Conservation (phyloP, 2,797 vertebrate genomes). For the Myotis myotis region DNA sequence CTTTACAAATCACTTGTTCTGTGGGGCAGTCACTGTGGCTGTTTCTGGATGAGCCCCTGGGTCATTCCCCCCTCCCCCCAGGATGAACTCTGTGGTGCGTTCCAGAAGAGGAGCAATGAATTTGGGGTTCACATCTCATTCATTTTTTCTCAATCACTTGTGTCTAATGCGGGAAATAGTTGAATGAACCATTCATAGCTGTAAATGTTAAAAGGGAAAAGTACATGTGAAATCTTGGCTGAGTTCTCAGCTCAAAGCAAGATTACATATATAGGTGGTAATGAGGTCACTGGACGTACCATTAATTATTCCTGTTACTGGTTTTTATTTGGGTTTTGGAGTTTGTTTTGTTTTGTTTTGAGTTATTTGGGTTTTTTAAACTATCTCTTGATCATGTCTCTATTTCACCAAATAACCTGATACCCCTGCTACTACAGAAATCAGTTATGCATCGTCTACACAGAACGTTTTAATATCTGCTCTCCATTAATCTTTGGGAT, state of each 20-base stretch:
- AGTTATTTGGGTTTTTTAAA: background rate
- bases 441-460: background rate
- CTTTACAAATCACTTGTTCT: background rate
- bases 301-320: background rate
- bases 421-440: background rate
- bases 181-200: background rate
- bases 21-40: background rate
- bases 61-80: background rate
- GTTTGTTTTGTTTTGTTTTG: background rate
- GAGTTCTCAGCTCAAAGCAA: background rate
- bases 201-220: background rate
- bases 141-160: background rate
- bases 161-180: background rate
- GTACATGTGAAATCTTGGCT: background rate
- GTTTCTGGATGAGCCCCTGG: background rate
- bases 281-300: background rate
- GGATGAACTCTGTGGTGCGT: background rate
- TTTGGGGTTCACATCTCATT: background rate
- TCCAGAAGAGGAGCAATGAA: background rate
- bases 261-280: background rate
- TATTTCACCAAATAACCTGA: constrained; percentile 25
- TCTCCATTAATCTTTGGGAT: constrained; percentile 38
- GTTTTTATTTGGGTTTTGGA: background rate
- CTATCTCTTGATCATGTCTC: background rate
- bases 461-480: constrained; percentile 40